phyloP scores from a whole-genome alignment of 2,113 vertebrate species.

The Hippotragus niger region DNA sequence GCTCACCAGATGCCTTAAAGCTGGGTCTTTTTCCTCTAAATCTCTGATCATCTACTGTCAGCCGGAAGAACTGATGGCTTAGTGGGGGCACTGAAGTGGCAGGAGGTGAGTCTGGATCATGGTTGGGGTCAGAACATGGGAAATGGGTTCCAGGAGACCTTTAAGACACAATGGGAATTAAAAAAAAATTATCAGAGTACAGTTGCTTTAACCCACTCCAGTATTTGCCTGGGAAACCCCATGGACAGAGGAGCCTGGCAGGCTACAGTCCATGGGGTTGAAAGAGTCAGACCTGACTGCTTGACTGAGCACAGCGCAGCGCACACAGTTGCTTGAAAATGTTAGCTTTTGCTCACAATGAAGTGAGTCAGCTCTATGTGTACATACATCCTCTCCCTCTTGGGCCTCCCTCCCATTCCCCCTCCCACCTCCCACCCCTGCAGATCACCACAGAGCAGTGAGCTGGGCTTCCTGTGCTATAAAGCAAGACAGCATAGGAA shows the following conservation, averaged over 20 bases:
- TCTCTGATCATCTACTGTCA: background rate
- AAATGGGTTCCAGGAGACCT: background rate
- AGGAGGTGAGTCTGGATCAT: background rate
- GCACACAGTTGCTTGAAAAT: background rate
- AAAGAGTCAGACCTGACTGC: background rate
- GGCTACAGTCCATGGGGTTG: background rate
- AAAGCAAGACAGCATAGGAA: background rate
- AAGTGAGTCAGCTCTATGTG: background rate
- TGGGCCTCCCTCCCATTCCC: background rate
- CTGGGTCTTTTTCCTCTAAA: background rate
- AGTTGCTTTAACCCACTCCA: background rate
- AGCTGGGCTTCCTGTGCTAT: background rate
- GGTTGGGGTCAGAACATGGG: background rate
- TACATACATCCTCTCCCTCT: background rate
- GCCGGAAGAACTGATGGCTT: background rate
- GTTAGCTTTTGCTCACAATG: background rate
- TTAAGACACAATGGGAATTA: background rate
- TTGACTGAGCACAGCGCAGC: background rate
- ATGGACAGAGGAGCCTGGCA: background rate
- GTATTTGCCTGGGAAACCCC: background rate
- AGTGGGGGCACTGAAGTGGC: background rate
- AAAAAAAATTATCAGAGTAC: background rate
- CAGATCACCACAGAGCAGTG: background rate
- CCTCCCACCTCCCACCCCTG: background rate
- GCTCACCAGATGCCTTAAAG: background rate